Evolutionary conservation across 2,797 vertebrate species (phyloP).

Genomic region (Ammospiza maritima): DNA sequence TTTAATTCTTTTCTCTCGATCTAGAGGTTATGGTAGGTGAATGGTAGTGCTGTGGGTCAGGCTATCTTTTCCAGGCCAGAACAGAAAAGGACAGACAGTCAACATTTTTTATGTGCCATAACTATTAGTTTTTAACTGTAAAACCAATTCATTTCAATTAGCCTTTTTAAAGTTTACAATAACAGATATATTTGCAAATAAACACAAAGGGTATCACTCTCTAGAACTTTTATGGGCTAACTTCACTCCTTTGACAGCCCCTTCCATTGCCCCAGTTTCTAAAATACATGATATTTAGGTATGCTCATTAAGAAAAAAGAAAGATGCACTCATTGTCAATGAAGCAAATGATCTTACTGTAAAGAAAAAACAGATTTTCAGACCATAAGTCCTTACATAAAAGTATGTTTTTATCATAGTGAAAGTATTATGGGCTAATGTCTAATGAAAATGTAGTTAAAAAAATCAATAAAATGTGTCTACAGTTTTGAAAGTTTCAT

Average conservation of each 20-base stretch:
- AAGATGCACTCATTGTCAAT: neutral
- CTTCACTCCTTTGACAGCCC: neutral
- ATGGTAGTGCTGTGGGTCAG: neutral
- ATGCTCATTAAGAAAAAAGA: neutral
- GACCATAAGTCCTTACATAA: neutral
- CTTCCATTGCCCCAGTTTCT: neutral
- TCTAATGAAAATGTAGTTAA: neutral
- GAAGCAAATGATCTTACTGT: neutral
- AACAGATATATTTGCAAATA: neutral
- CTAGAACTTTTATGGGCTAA: neutral
- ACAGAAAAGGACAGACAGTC: neutral
- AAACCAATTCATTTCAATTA: neutral
- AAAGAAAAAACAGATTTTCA: neutral
- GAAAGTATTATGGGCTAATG: neutral
- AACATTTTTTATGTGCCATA: constrained; percentile 15
- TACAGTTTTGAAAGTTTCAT: neutral
- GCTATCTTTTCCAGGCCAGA: constrained; percentile 28
- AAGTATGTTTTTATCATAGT: neutral
- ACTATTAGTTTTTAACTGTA: constrained; percentile 11
- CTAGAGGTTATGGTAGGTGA: neutral
- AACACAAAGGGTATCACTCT: neutral
- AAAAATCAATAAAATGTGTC: neutral
- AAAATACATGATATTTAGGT: neutral
- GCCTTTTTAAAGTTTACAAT: neutral
- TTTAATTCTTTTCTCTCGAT: neutral